phyloP scores from a whole-genome alignment of 2,888 invertebrate genomes.

The Tipula helvola region DNA sequence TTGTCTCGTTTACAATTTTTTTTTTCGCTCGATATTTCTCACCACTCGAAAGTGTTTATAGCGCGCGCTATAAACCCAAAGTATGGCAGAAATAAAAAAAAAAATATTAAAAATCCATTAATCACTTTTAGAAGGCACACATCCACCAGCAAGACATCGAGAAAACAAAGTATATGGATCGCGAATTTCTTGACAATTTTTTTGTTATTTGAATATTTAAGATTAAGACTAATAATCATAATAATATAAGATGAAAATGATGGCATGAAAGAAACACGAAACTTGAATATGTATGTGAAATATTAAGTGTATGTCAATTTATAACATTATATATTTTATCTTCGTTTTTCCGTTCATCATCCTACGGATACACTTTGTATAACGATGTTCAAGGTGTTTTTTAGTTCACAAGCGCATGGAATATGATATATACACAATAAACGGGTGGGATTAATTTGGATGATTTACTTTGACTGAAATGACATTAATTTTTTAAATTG shows the following conservation, averaged over 20 bases:
- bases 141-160: background rate
- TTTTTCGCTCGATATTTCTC: background rate
- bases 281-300: background rate
- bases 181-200: background rate
- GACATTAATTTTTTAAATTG: background rate
- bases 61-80: background rate
- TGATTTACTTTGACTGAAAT: background rate
- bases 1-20: background rate
- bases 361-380: background rate
- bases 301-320: slow-evolving; percentile 4
- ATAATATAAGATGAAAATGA: background rate
- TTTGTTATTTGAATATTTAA: background rate
- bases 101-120: background rate
- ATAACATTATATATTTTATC: background rate
- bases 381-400: background rate
- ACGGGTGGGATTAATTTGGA: background rate
- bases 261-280: background rate
- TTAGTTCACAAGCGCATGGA: background rate
- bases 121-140: background rate
- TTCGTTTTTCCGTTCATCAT: background rate
- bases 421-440: background rate
- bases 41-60: background rate
- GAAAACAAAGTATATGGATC: background rate
- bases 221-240: slow-evolving; percentile 4
- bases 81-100: background rate